Evolutionary conservation across 2,797 vertebrate genomes (phyloP).

Genomic region (Champsocephalus esox): DNA sequence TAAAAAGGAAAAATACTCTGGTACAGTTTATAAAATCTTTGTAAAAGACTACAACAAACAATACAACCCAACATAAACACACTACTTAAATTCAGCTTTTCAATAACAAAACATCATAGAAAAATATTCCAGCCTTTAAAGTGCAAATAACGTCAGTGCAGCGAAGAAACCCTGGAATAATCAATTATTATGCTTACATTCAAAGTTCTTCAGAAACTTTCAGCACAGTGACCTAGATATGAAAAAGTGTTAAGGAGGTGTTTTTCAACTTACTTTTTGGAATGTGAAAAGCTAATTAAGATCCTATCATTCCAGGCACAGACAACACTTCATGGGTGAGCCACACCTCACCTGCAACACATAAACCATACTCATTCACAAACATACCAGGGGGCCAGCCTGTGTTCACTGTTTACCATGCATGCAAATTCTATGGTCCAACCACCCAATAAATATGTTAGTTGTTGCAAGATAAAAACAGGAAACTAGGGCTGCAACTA

Average conservation of each 20-base stretch:
- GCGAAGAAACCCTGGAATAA: background rate
- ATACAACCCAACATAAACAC: too few relatives aligned
- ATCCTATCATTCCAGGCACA: slow-evolving; percentile 38
- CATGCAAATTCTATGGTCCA: slow-evolving; percentile 35
- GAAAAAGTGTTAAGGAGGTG: slow-evolving; percentile 1
- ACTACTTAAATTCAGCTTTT: too few relatives aligned
- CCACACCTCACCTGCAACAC: slow-evolving; percentile 74
- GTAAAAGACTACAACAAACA: too few relatives aligned
- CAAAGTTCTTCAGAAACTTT: slow-evolving; percentile 8
- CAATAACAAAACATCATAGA: too few relatives aligned
- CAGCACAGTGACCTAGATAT: slow-evolving; percentile 31
- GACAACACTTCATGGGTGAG: slow-evolving; percentile 42
- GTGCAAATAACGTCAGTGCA: slow-evolving; percentile 9
- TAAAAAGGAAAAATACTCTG: too few relatives aligned
- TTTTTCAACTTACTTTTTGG: slow-evolving; percentile 63
- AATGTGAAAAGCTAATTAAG: slow-evolving; percentile 53
- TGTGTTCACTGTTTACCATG: slow-evolving; percentile 32
- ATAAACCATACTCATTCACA: slow-evolving; percentile 47
- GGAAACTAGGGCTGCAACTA: background rate
- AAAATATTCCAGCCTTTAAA: background rate
- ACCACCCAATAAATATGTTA: background rate
- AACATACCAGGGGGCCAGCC: background rate
- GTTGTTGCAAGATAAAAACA: slow-evolving; percentile 4
- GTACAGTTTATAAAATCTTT: too few relatives aligned
- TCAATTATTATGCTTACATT: slow-evolving; percentile 16